These are phyloP conservation scores for Tenthredo mesomela DNA, from an alignment of 2,888 invertebrate species.

Conservation along the genomic window DNA sequence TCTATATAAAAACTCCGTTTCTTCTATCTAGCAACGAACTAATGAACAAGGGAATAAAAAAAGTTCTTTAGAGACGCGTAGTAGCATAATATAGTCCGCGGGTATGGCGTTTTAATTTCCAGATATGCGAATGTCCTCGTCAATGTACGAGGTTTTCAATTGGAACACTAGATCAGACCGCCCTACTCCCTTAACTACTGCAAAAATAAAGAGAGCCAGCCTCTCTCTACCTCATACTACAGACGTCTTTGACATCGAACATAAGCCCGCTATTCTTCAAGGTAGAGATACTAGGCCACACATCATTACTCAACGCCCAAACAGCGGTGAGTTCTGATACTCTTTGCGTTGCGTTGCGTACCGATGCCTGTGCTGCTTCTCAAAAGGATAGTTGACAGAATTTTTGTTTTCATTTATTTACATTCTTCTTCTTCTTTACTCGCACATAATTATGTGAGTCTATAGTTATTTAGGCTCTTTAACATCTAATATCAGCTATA, in stretches of 20 bases:
- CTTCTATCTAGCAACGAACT: too few species aligned
- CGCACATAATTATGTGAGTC: not conserved
- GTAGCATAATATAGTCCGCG: not conserved
- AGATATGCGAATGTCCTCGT: slow-evolving; percentile 85
- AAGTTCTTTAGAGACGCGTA: not conserved
- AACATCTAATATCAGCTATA: not conserved
- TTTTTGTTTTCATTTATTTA: slow-evolving; percentile 40
- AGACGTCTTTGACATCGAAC: slow-evolving; percentile 76
- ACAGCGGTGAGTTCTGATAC: slow-evolving; percentile 73
- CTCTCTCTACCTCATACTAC: slow-evolving; percentile 76
- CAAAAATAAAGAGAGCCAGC: slow-evolving; percentile 77
- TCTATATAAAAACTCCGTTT: not conserved
- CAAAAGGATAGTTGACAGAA: slow-evolving; percentile 28
- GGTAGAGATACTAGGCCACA: slow-evolving; percentile 74
- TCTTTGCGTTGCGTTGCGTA: slow-evolving; percentile 32
- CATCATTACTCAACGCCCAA: slow-evolving; percentile 72
- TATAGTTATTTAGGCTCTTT: not conserved
- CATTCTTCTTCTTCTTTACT: slow-evolving; percentile 48
- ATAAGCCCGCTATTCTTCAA: slow-evolving; percentile 69
- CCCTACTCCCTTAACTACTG: slow-evolving; percentile 76
- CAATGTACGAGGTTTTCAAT: slow-evolving; percentile 88
- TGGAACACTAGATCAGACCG: slow-evolving; percentile 80
- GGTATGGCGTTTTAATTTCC: slow-evolving; percentile 76
- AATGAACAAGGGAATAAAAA: too few species aligned
- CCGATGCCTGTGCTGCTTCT: slow-evolving; percentile 59